Evolutionary conservation across 2,113 vertebrate species (phyloP).

Genomic region (Catharus minimus): DNA sequence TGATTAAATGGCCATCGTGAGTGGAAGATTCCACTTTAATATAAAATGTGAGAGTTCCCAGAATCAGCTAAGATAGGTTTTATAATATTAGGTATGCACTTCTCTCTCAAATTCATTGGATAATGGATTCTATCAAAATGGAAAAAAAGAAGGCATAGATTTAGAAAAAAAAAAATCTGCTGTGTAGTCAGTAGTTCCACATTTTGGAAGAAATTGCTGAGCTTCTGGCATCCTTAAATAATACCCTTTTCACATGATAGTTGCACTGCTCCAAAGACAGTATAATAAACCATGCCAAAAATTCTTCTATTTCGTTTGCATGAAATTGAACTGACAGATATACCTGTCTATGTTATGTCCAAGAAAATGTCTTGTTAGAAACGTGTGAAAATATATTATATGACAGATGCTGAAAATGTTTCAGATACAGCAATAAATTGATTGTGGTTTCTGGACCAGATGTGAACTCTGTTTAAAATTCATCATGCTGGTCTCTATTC

Average conservation of each 20-base stretch:
- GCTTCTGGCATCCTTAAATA: conserved; percentile 70
- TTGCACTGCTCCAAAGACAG: conserved; percentile 69
- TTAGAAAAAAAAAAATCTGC: conserved; percentile 32
- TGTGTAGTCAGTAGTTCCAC: conserved; percentile 63
- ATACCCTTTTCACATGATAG: conserved; percentile 70
- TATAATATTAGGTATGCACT: not conserved
- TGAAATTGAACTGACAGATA: conserved; percentile 76
- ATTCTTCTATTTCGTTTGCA: conserved; percentile 74
- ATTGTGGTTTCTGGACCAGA: conserved; percentile 76
- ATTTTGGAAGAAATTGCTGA: conserved; percentile 62
- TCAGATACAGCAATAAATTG: conserved; percentile 75
- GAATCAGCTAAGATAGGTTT: conserved; percentile 9
- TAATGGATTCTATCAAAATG: conserved; percentile 50
- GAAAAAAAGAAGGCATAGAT: conserved; percentile 48
- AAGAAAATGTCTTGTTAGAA: conserved; percentile 77
- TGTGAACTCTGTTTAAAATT: conserved; percentile 74
- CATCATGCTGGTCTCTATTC: conserved; percentile 62
- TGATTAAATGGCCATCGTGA: conserved; percentile 36
- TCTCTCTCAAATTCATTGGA: conserved; percentile 42
- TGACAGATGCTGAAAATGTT: conserved; percentile 76
- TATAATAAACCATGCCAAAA: conserved; percentile 64
- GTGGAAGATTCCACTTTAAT: conserved; percentile 57
- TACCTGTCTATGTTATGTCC: conserved; percentile 76
- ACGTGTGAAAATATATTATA: conserved; percentile 78
- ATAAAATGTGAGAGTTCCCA: not conserved